Conservation (phyloP, 2,797 vertebrate species). For the Anolis apletophallus region DNA sequence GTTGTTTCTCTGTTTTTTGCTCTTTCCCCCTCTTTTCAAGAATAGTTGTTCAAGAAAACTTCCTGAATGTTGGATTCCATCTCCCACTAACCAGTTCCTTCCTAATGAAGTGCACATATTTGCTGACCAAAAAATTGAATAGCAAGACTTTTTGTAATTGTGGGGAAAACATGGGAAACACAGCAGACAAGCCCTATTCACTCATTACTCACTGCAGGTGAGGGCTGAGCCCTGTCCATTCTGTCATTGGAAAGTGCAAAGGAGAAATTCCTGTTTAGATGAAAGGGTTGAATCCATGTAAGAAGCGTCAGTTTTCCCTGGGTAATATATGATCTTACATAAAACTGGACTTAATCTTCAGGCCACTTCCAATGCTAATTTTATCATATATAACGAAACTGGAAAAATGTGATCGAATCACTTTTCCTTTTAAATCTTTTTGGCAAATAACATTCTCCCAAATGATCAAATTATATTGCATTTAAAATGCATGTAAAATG, state of each 20-base stretch:
- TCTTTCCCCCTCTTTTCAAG: background rate
- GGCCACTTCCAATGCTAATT: background rate
- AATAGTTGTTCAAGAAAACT: background rate
- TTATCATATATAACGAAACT: slow-evolving; percentile 41
- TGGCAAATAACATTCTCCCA: slow-evolving; percentile 52
- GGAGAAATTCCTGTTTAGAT: too few relatives aligned
- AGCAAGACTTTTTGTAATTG: background rate
- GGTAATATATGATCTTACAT: background rate
- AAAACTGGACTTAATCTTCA: background rate
- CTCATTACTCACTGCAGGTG: too few relatives aligned
- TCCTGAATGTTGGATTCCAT: background rate
- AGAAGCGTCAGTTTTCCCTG: too few relatives aligned
- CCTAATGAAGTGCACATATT: background rate
- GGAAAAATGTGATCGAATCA: slow-evolving; percentile 42
- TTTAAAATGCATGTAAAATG: slow-evolving; percentile 50
- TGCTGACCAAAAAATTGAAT: background rate
- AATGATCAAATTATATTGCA: slow-evolving; percentile 34
- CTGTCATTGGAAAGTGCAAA: too few relatives aligned
- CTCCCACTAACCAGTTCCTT: background rate
- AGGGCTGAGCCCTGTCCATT: too few relatives aligned
- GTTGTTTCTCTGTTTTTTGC: too few relatives aligned
- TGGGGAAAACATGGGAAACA: too few relatives aligned
- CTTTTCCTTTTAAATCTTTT: slow-evolving; percentile 37
- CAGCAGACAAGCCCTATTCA: too few relatives aligned
- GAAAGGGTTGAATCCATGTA: too few relatives aligned